Base-by-base conservation (phyloP, 1,140 invertebrate species). In the Maniola jurtina region DNA sequence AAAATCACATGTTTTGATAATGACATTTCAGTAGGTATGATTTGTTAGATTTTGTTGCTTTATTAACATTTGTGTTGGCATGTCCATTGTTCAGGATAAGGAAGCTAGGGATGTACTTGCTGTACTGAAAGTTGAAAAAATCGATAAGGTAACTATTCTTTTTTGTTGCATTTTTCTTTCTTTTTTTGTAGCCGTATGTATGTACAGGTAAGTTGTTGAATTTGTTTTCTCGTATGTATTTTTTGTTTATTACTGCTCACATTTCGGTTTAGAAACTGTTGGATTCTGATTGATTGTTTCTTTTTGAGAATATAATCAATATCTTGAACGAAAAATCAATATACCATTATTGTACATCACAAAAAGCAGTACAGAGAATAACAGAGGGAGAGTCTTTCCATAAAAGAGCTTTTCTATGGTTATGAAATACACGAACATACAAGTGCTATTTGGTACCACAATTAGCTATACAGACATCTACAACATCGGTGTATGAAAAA, bases 111-210 rank as follows among this genome's bases (percentile, higher is more conserved):
- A 94, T 91, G 86, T 94, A 78, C 90, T 93, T 89, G 93, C 92
- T 71, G 92, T 94, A 73, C 92, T 94, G 91, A 93, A 92, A 93
- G 91, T 94, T 92, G 92, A 93, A 90, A 92, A 93, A 91, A 92
- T 93, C 76, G 92, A 92, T 74, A 93, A 94, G 93, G 94, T 94
- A 92, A 93, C 92, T 78, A 66, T 71, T 61, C 64, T 64, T 70
- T 71, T 66, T 16, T 73, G 48, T 66, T 64, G 56, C 16, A 47
- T 57, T 64, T 66, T 48, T 64, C 2, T 64, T 16, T 55, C 35
- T 16, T 8, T 63, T 11, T 63, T 35, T 68, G 55, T 66, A 8
- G 47, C 15, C 61, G 13, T 38, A 38, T 25, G 40, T n/a, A 16
- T 10, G 10, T 55, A 33, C 34, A 48, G 36, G 35, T 45, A 13